Evolutionary conservation across 1,140 invertebrate genomes (phyloP), one percentile per base, ranked within the genome.

Genomic region (Drosophila persimilis): DNA sequence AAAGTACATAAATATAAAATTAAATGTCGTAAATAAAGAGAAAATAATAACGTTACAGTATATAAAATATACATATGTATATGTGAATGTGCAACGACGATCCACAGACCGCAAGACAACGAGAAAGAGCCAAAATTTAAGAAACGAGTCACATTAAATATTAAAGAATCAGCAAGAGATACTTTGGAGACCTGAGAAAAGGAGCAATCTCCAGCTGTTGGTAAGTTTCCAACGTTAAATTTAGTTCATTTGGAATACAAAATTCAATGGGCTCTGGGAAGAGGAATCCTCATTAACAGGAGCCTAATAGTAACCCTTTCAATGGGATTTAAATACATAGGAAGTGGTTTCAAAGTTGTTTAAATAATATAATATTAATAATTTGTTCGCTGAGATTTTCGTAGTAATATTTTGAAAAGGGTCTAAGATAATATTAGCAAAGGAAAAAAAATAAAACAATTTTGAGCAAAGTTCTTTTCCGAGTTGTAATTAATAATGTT

Each of bases 11-110:
- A 77, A 86, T 86, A 80, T 86, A 63, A 85, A 85, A 81, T 81
- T 86, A 86, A 86, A 81, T 81, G 78, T 73, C 78, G 85, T 81
- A 86, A 86, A 76, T 76, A 86, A 88, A 86, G 63, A 69, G 73
- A 54, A 58, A 63, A 57, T 45, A 69, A 78, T 66, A 77, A 24
- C 60, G 64, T 39, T 31, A 55, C 43, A 63, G 58, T 59, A 57
- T 46, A 83, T 60, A 67, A 75, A 57, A 53, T 47, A 39, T 13
- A 53, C 44, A 39, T 13, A 72, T 54, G 45, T 43, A 52, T 39
- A 50, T 63, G 45, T 67, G 66, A 29, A 26, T 57, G 20, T 52
- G 20, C 29, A 15, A 29, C 47, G 24, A 65, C 59, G 73, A 48
- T 5, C 24, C 24, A 26, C 24, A 26, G 46, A 61, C 52, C 78